Evolutionary conservation across 2,113 vertebrate species (phyloP), one percentile per base, ranked within the genome.

Genomic region (Lampris incognitus): DNA sequence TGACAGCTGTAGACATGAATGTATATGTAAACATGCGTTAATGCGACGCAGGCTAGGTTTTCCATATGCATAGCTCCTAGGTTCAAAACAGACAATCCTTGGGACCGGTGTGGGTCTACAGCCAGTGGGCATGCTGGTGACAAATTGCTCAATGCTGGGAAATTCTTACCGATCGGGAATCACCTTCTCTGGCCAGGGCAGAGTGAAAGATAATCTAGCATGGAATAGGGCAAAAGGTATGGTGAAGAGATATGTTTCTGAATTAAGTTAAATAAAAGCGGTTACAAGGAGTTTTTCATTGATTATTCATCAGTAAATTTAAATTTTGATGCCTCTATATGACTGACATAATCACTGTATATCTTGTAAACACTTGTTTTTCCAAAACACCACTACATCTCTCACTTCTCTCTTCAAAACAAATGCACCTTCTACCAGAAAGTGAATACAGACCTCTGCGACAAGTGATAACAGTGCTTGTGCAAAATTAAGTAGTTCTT

Each of bases 111-210:
- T 1, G 1, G 67, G 60, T 57, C 79, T 78, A 63, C 70, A 87
- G 82, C 83, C 71, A 76, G 83, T 65, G 85, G 80, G 55, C 92
- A 92, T 91, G 92, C 92, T 89, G 76, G 84, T 78, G 85, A 82
- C 69, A 79, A 24, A 89, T 72, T 83, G 72, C 82, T 82, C n/a
- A 38, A 79, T 44, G 76, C 61, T 70, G 38, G 69, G 51, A 49
- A 91, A 86, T 74, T 95, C 98, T 99, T 99, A 99, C 97, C 97
- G 95, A 96, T 97, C 96, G 82, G 96, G 93, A 92, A 95, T 92
- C 93, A 94, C 93, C 96, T 96, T 97, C 92, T 99, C 98, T 95
- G 97, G 97, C 97, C 97, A 99, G 89, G 97, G 95, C 92, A 99
- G 95, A 97, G 92, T 98, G 95, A 99, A 99, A 97, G 97, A 95